Conservation (phyloP, 2,888 invertebrate genomes). For the Dicyrtoma fusca region DNA sequence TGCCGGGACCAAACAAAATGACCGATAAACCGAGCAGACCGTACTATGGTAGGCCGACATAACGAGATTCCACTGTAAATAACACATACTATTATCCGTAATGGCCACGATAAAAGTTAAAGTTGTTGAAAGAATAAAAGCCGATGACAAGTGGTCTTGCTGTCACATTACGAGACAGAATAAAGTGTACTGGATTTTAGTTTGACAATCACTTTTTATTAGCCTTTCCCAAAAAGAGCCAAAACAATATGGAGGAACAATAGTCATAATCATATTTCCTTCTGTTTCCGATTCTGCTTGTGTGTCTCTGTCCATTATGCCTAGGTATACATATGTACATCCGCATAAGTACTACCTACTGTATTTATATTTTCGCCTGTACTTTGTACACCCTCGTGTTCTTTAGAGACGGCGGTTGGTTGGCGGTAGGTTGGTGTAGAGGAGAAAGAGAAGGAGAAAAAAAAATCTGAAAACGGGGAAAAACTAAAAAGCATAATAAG, state of each 20-base stretch:
- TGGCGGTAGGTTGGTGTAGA: no score
- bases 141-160: not conserved
- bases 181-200: conserved; percentile 9
- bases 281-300: not conserved
- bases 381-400: not conserved
- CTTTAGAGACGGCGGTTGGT: no score
- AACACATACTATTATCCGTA: conserved; percentile 9
- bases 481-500: conserved; percentile 19
- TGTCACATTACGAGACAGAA: conserved; percentile 16
- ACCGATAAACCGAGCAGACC: not conserved
- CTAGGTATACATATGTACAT: no score
- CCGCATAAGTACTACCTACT: no score
- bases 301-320: not conserved
- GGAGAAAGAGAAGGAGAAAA: no score
- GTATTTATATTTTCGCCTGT: conserved; percentile 11
- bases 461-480: not conserved
- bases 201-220: conserved; percentile 16
- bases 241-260: conserved; percentile 15
- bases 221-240: conserved; percentile 1
- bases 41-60: no score
- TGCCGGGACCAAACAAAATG: no score
- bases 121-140: conserved; percentile 3
- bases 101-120: conserved; percentile 11
- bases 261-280: not conserved
- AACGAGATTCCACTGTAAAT: conserved; percentile 1